Evolutionary conservation across 2,113 vertebrate genomes (phyloP).

Genomic region (Phoxinus phoxinus): DNA sequence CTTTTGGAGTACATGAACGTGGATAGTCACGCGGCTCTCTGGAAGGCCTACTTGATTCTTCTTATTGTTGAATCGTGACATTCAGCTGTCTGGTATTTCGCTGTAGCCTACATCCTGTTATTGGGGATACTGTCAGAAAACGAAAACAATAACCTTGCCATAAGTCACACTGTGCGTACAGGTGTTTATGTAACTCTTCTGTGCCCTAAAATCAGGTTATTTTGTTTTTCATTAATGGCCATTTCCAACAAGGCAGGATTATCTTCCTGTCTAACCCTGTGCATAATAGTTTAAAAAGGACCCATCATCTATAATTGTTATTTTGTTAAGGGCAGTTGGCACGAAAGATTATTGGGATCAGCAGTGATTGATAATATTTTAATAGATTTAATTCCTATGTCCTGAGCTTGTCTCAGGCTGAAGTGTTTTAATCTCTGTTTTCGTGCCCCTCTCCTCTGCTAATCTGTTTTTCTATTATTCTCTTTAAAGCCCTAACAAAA

Average conservation of each 20-base stretch:
- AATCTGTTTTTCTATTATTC: constrained; percentile 57
- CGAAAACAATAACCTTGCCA: not conserved
- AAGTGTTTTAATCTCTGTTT: constrained; percentile 60
- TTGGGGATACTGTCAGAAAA: not conserved
- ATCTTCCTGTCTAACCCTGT: not conserved
- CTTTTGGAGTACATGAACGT: not conserved
- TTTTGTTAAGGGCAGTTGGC: constrained; percentile 46
- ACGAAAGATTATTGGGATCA: constrained; percentile 53
- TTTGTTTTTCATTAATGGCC: constrained; percentile 40
- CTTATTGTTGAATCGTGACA: not conserved
- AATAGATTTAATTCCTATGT: constrained; percentile 63
- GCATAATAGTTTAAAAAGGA: constrained; percentile 32
- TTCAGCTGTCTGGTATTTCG: not conserved
- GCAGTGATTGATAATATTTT: constrained; percentile 62
- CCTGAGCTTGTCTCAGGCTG: constrained; percentile 43
- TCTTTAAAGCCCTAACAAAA: constrained; percentile 46
- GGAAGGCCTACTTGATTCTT: not conserved
- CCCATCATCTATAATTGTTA: constrained; percentile 57
- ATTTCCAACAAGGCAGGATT: constrained; percentile 48
- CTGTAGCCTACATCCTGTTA: too few relatives aligned
- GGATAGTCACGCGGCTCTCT: not conserved
- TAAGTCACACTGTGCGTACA: not conserved
- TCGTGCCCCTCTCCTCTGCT: constrained; percentile 36
- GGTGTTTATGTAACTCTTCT: not conserved
- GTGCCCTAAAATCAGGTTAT: constrained; percentile 24